Evolutionary conservation across 2,797 vertebrate species (phyloP).

Genomic region (Melanitta fusca): DNA sequence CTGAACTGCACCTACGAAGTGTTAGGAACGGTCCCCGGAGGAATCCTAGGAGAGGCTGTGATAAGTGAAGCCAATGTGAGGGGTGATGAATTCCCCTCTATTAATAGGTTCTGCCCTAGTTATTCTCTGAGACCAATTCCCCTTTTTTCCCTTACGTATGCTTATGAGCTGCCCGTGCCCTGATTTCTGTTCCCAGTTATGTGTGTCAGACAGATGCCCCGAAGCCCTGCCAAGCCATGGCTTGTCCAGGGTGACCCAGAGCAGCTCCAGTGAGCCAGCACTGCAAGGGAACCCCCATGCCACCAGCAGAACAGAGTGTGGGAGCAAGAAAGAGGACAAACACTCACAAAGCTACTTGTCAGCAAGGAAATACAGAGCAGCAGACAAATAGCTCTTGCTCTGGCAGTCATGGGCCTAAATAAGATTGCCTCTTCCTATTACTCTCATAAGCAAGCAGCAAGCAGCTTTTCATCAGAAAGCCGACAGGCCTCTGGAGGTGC

Average conservation of each 20-base stretch:
- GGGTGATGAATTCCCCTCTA: slow-evolving; percentile 45
- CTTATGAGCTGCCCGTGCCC: not conserved
- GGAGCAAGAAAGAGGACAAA: not conserved
- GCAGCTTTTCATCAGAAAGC: not conserved
- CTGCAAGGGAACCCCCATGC: not conserved
- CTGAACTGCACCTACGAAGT: slow-evolving; percentile 34
- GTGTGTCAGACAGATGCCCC: not conserved
- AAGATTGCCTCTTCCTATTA: not conserved
- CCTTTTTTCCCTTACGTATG: not conserved
- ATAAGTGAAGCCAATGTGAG: not conserved
- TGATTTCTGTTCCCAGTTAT: not conserved
- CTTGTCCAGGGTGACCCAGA: not conserved
- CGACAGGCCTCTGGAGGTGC: not conserved
- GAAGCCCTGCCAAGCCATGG: not conserved
- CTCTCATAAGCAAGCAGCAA: not conserved
- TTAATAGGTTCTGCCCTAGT: slow-evolving; percentile 45
- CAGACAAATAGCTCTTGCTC: not conserved
- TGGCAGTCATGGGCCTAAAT: not conserved
- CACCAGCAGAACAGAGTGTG: not conserved
- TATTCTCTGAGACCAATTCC: not conserved
- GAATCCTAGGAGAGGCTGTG: not conserved
- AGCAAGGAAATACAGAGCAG: not conserved
- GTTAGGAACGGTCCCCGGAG: slow-evolving; percentile 7
- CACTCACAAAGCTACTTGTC: not conserved
- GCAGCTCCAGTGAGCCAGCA: not conserved